A percentile compares a stretch with the other conserved stretches of the same genome.
phyloP scores from a whole-genome alignment of 2,113 vertebrate genomes.

The Motacilla alba region DNA sequence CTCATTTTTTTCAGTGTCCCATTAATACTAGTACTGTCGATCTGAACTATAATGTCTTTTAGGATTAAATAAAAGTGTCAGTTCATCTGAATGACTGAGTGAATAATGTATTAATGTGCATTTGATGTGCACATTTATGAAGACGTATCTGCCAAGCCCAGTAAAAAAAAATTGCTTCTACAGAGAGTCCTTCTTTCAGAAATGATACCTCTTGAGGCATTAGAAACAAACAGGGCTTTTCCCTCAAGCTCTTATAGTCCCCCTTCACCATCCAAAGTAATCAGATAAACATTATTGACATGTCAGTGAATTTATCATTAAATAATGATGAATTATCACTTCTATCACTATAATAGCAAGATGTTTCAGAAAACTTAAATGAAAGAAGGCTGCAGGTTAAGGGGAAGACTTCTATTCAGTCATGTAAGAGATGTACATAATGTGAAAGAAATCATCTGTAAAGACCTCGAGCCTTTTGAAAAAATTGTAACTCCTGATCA shows the following conservation, averaged over 20 bases:
- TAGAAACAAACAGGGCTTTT: slow-evolving; percentile 40
- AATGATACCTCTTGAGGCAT: slow-evolving; percentile 28
- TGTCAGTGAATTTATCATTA: slow-evolving; percentile 41
- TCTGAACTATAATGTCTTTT: slow-evolving; percentile 15
- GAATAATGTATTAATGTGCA: slow-evolving; percentile 60
- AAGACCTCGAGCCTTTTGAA: not conserved
- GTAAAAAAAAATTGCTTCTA: slow-evolving; percentile 17
- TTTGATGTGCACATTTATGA: slow-evolving; percentile 52
- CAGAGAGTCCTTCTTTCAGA: not conserved
- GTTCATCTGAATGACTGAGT: slow-evolving; percentile 54
- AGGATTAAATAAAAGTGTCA: slow-evolving; percentile 56
- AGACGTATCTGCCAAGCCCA: slow-evolving; percentile 28
- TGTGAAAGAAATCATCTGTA: slow-evolving; percentile 29
- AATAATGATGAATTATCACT: slow-evolving; percentile 31
- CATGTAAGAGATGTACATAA: not conserved
- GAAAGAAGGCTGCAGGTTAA: slow-evolving; percentile 8
- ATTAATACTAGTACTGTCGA: not conserved
- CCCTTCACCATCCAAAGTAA: slow-evolving; percentile 38
- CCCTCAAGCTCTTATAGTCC: not conserved
- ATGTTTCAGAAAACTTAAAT: slow-evolving; percentile 8
- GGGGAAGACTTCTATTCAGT: slow-evolving; percentile 24
- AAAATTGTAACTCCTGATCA: not conserved
- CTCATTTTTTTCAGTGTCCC: slow-evolving; percentile 16
- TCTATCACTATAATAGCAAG: slow-evolving; percentile 26
- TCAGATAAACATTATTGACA: slow-evolving; percentile 46